Evolutionary conservation across 2,113 vertebrate genomes (phyloP).

Genomic region (Arothron firmamentum): DNA sequence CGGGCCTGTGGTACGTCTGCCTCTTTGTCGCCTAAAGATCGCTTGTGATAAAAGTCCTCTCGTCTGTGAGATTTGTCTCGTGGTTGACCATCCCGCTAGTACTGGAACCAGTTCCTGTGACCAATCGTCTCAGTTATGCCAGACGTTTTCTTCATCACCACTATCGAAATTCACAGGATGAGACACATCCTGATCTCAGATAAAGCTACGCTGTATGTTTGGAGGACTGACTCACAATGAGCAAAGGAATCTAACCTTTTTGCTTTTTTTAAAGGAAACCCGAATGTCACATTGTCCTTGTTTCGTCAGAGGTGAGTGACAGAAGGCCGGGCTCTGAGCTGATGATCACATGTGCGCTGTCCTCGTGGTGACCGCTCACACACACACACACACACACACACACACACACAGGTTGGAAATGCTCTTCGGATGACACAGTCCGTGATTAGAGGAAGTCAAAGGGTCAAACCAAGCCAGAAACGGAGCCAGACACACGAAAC

Average conservation of each 20-base stretch:
- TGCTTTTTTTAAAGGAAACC: slow-evolving; percentile 10
- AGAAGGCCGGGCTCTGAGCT: slow-evolving; percentile 15
- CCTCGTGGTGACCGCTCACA: slow-evolving; percentile 19
- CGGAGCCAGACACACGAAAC: slow-evolving; percentile 21
- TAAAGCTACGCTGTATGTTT: slow-evolving; percentile 27
- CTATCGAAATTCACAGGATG: slow-evolving; percentile 30
- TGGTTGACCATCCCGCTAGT: slow-evolving; percentile 37
- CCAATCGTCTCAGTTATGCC: slow-evolving; percentile 32
- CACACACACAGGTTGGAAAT: slow-evolving; percentile 7
- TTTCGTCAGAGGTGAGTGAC: slow-evolving; percentile 6
- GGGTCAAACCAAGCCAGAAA: slow-evolving; percentile 33
- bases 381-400: slow-evolving; percentile 26
- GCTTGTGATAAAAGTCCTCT: too few species aligned
- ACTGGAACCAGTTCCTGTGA: slow-evolving; percentile 47
- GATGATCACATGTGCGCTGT: neutral
- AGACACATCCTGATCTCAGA: slow-evolving; percentile 47
- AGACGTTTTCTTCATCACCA: slow-evolving; percentile 55
- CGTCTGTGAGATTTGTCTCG: slow-evolving; percentile 12
- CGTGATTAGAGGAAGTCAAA: slow-evolving; percentile 39
- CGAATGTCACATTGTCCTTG: slow-evolving; percentile 1
- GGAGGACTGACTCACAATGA: slow-evolving; percentile 40
- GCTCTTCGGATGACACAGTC: slow-evolving; percentile 30
- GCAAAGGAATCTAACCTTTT: slow-evolving; percentile 3
- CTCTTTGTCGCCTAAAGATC: slow-evolving; percentile 32
- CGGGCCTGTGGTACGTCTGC: slow-evolving; percentile 1